Conservation (phyloP, 2,888 invertebrate species). For the Galerucella pusilla region DNA sequence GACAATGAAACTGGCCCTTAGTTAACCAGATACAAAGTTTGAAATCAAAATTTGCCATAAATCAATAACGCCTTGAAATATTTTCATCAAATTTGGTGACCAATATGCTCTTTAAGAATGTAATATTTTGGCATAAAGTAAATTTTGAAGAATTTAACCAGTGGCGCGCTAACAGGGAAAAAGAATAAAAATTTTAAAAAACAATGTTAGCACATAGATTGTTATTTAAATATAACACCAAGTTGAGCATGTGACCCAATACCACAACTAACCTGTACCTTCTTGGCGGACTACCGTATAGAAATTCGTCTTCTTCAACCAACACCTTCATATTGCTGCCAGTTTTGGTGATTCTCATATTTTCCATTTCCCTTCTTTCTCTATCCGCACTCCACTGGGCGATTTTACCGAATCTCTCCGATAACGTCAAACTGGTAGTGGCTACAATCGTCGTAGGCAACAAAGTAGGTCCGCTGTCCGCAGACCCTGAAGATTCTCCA, state of each 20-base stretch:
- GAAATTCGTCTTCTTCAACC: conserved; percentile 73
- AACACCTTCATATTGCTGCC: conserved; percentile 81
- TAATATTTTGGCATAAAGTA: too few species aligned
- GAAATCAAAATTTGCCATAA: too few species aligned
- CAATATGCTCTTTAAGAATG: too few species aligned
- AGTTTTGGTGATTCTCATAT: conserved; percentile 86
- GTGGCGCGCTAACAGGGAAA: too few species aligned
- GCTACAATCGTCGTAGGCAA: conserved; percentile 73
- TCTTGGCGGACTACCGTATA: conserved; percentile 69
- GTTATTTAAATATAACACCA: conserved; percentile 1
- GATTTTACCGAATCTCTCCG: conserved; percentile 91
- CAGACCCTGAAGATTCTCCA: conserved; percentile 71
- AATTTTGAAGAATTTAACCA: too few species aligned
- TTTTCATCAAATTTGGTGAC: too few species aligned
- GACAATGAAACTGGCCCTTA: too few species aligned
- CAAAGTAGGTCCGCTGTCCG: conserved; percentile 70
- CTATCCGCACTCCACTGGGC: conserved; percentile 89
- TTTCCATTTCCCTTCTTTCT: conserved; percentile 82
- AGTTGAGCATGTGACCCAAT: background rate
- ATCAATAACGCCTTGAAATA: too few species aligned
- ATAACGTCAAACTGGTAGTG: conserved; percentile 76
- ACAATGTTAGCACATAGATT: background rate
- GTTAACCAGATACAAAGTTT: too few species aligned
- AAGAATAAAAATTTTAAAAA: too few species aligned
- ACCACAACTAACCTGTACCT: conserved; percentile 62